These are phyloP conservation scores for Hippocampus mohnikei DNA, from an alignment of 2,113 vertebrate genomes.

Conservation along the genomic window DNA sequence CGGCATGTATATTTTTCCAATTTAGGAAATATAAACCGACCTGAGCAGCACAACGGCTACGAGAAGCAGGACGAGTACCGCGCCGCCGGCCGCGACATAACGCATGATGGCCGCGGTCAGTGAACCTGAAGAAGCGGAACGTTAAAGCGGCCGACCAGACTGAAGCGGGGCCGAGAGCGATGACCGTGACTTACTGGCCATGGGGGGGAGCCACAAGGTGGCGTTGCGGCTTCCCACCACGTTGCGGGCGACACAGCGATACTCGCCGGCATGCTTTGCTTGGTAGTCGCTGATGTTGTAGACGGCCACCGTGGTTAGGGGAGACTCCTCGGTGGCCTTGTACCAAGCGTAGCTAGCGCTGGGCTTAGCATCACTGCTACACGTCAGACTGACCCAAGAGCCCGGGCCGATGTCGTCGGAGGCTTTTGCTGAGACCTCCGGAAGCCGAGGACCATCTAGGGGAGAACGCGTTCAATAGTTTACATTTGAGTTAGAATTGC, in stretches of 20 bases:
- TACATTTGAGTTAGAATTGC: background rate
- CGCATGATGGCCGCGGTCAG: background rate
- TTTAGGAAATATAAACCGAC: background rate
- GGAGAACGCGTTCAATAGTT: background rate
- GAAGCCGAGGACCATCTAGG: constrained; percentile 11
- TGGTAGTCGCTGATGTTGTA: constrained; percentile 9
- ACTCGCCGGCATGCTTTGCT: constrained; percentile 12
- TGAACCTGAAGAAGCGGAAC: background rate
- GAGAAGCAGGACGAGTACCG: background rate
- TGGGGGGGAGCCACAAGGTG: background rate
- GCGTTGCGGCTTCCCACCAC: background rate
- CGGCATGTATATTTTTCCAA: too few species aligned
- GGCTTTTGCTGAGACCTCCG: constrained; percentile 6
- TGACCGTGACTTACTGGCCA: background rate
- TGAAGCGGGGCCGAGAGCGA: background rate
- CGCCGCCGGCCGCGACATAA: background rate
- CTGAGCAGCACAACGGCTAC: background rate
- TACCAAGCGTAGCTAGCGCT: constrained; percentile 23
- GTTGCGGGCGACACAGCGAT: constrained; percentile 19
- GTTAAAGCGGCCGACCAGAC: too few species aligned
- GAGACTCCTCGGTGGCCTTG: constrained; percentile 8
- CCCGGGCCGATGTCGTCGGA: constrained; percentile 18
- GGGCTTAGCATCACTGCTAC: constrained; percentile 33
- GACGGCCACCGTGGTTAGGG: background rate
- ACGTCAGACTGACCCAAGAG: constrained; percentile 18